Evolutionary conservation across 2,113 vertebrate genomes (phyloP).

Genomic region (Aptenodytes forsteri): DNA sequence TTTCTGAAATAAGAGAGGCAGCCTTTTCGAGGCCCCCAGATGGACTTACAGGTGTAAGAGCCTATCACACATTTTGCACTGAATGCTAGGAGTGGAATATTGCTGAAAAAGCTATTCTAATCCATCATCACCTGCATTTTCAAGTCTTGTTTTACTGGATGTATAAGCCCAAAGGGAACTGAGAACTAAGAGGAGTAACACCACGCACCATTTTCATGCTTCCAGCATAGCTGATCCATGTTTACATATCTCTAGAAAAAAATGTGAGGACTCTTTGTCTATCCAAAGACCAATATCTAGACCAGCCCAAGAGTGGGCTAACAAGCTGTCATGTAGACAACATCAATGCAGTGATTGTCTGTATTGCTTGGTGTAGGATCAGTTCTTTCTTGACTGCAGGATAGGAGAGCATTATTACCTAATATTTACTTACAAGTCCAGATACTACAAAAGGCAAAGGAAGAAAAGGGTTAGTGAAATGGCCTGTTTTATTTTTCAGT

Average conservation of each 20-base stretch:
- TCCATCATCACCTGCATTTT: background rate
- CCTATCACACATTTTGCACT: background rate
- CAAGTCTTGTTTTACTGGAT: background rate
- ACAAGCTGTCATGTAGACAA: background rate
- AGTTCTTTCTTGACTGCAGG: background rate
- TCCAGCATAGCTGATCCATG: background rate
- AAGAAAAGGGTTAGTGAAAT: slow-evolving; percentile 43
- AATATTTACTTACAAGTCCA: background rate
- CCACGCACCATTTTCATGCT: background rate
- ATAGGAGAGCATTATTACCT: background rate
- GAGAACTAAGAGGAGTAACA: background rate
- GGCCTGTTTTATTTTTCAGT: slow-evolving; percentile 40
- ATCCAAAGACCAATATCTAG: background rate
- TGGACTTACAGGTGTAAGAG: background rate
- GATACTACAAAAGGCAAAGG: background rate
- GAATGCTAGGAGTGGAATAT: background rate
- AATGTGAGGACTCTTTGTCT: background rate
- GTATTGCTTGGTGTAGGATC: background rate
- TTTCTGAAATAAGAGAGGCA: slow-evolving; percentile 7
- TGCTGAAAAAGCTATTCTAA: background rate
- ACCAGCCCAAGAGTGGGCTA: background rate
- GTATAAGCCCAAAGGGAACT: background rate
- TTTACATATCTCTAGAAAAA: background rate
- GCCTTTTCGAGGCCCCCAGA: background rate
- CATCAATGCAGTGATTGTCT: background rate